These are phyloP conservation scores for Austrolebias charrua DNA, from an alignment of 2,797 vertebrate genomes.

Conservation along the genomic window DNA sequence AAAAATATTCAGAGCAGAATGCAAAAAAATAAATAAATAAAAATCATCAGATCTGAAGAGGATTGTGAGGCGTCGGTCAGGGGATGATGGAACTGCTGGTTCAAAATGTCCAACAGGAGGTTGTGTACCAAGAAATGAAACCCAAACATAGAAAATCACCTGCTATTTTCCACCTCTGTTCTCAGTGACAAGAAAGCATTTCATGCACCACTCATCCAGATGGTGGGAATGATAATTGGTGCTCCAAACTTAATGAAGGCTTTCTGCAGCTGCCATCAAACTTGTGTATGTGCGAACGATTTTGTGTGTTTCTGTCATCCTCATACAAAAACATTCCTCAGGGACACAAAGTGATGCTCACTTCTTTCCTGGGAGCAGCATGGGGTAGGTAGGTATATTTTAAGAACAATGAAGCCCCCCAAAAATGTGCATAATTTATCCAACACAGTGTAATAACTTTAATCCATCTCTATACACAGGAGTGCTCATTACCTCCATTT, in stretches of 20 bases:
- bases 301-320: constrained; percentile 6
- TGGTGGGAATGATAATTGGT: constrained; percentile 51
- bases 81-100: constrained; percentile 25
- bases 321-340: constrained; percentile 22
- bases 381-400: constrained; percentile 13
- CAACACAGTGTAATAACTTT: constrained; percentile 45
- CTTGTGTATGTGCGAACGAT: constrained; percentile 7
- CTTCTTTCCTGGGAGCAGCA: constrained; percentile 20
- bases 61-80: constrained; percentile 23
- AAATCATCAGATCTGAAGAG: constrained; percentile 41
- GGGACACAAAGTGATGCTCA: constrained; percentile 7
- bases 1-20: too few relatives aligned
- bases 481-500: constrained; percentile 61
- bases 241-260: constrained; percentile 46
- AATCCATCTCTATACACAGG: constrained; percentile 47
- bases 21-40: too few relatives aligned
- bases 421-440: constrained; percentile 42
- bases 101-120: constrained; percentile 34
- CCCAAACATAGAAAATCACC: constrained; percentile 31
- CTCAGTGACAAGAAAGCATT: constrained; percentile 23
- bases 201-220: constrained; percentile 49
- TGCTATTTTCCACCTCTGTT: constrained; percentile 32
- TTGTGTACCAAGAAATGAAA: constrained; percentile 28
- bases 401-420: constrained; percentile 25
- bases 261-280: constrained; percentile 41